Evolutionary conservation across 2,797 vertebrate genomes (phyloP).

Genomic region (Apogon talboti): DNA sequence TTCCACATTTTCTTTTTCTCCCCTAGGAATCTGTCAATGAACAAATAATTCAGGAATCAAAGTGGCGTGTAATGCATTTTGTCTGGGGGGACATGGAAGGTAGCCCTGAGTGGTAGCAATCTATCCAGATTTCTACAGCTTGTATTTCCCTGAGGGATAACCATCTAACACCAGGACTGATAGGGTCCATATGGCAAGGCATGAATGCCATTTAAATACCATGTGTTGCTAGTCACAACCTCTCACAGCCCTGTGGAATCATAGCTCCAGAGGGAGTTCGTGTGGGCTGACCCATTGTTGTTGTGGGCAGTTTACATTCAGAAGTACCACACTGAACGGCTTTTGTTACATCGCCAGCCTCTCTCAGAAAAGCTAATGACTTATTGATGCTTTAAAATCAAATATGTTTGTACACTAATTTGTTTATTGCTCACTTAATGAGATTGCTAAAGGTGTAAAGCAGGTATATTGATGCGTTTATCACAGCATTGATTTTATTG

Average conservation of each 20-base stretch:
- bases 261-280: conserved; percentile 17
- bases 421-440: conserved; percentile 8
- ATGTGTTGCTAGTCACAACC: conserved; percentile 52
- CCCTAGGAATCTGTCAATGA: conserved; percentile 7
- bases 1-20: not conserved
- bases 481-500: not conserved
- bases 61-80: conserved; percentile 39
- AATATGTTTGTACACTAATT: conserved; percentile 1
- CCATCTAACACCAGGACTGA: conserved; percentile 43
- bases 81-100: conserved; percentile 20
- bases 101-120: conserved; percentile 50
- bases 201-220: conserved; percentile 54
- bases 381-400: conserved; percentile 5
- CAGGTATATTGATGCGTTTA: not conserved
- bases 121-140: conserved; percentile 49
- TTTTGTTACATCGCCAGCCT: not conserved
- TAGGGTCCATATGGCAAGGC: conserved; percentile 53
- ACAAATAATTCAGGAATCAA: conserved; percentile 38
- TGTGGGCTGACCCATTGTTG: not conserved
- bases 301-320: conserved; percentile 11
- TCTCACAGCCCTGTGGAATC: conserved; percentile 27
- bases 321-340: not conserved
- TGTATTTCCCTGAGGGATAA: conserved; percentile 47
- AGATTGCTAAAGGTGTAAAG: not conserved
- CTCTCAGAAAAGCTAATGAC: not conserved